A percentile compares a stretch with the other conserved stretches of the same genome.
Conservation (phyloP, 2,888 invertebrate genomes). For the Euproctis similis region DNA sequence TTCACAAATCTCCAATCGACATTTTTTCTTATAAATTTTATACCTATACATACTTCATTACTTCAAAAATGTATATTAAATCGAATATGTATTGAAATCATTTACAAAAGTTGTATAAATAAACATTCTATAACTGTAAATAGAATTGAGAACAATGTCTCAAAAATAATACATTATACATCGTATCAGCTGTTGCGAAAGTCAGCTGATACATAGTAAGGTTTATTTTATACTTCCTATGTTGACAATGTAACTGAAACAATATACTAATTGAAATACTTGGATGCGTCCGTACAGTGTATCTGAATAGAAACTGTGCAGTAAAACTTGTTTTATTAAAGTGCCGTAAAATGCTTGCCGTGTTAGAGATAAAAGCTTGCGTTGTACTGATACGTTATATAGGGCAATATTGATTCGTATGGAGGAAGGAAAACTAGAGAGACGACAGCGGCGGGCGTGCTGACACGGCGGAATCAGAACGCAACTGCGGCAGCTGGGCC, state of each 20-base stretch:
- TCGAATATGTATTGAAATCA: not conserved
- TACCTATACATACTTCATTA: too few relatives aligned
- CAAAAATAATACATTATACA: not conserved
- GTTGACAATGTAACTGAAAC: constrained; percentile 23
- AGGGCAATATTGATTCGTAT: constrained; percentile 51
- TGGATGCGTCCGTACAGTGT: constrained; percentile 14
- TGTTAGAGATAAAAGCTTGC: constrained; percentile 32
- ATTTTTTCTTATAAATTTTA: too few relatives aligned
- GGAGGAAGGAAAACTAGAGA: constrained; percentile 22
- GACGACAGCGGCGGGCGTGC: constrained; percentile 48
- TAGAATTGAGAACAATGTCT: not conserved
- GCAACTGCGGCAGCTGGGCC: constrained; percentile 53
- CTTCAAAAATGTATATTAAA: not conserved
- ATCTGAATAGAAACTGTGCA: constrained; percentile 19
- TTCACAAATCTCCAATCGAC: too few relatives aligned
- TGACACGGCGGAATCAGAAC: constrained; percentile 49
- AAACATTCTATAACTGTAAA: too few relatives aligned
- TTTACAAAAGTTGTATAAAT: too few relatives aligned
- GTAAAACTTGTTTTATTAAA: constrained; percentile 34
- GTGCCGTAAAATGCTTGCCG: constrained; percentile 35
- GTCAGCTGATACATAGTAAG: constrained; percentile 34
- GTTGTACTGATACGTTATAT: constrained; percentile 30
- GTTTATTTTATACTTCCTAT: constrained; percentile 40
- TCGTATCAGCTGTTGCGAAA: constrained; percentile 29
- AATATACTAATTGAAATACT: constrained; percentile 10